phyloP scores from a whole-genome alignment of 2,888 invertebrate genomes.

The Yponomeuta sedellus region DNA sequence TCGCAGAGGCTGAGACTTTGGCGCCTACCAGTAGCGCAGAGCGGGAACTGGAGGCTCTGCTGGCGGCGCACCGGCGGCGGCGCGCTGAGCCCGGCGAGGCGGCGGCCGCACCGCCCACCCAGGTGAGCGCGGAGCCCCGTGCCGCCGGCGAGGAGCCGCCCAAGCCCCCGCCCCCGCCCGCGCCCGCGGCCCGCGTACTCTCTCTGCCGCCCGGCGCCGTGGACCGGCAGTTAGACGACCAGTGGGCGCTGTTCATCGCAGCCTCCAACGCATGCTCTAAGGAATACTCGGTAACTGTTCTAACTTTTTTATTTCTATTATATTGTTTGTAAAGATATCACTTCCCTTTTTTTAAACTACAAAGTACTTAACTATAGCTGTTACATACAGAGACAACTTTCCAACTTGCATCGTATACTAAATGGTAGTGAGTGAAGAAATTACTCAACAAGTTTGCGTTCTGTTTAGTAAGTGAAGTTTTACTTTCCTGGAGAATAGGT shows the following conservation, averaged over 20 bases:
- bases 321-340: constrained; percentile 35
- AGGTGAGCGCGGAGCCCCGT: neutral
- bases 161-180: neutral
- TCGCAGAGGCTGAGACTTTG: constrained; percentile 6
- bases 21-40: constrained; percentile 41
- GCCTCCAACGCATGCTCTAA: constrained; percentile 29
- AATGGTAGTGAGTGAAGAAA: no score
- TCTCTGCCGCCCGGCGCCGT: constrained; percentile 35
- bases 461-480: no score
- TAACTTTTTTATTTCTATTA: constrained; percentile 48
- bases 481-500: no score
- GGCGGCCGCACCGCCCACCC: constrained; percentile 6
- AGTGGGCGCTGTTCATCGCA: constrained; percentile 47
- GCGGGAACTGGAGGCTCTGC: constrained; percentile 46
- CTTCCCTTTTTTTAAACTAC: constrained; percentile 23
- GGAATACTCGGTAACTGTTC: constrained; percentile 28
- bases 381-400: no score
- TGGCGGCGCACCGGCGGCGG: constrained; percentile 41
- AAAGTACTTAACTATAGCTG: no score
- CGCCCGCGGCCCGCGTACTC: neutral
- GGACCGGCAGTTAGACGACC: constrained; percentile 29
- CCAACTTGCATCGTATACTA: no score
- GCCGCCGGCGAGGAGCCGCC: constrained; percentile 7
- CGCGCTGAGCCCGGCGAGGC: constrained; percentile 26
- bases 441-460: no score